Conservation (phyloP, 2,113 vertebrate species). For the Triplophysa dalaica region DNA sequence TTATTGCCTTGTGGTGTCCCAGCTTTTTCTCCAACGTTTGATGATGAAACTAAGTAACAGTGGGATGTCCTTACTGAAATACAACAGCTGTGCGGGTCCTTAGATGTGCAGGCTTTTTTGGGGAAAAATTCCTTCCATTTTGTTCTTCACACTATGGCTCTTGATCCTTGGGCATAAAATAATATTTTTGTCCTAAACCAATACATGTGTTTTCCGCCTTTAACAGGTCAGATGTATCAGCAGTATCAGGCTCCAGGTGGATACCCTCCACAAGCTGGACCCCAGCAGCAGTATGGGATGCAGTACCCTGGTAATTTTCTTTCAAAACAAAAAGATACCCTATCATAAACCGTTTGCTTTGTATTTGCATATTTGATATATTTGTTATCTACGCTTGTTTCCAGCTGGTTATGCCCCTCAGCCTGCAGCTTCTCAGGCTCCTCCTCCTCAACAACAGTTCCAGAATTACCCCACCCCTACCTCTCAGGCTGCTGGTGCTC, state of each 20-base stretch:
- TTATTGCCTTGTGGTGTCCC: slow-evolving; percentile 42
- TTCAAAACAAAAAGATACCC: background rate
- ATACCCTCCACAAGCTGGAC: slow-evolving; percentile 78
- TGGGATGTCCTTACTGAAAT: background rate
- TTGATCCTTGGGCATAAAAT: background rate
- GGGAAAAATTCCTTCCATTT: background rate
- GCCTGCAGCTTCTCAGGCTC: slow-evolving; percentile 81
- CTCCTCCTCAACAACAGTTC: slow-evolving; percentile 88
- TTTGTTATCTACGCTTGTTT: background rate
- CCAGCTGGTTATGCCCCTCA: slow-evolving; percentile 87
- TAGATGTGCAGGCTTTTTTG: background rate
- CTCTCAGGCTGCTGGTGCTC: slow-evolving; percentile 77
- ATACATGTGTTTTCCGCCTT: slow-evolving; percentile 5
- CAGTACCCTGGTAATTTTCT: slow-evolving; percentile 88
- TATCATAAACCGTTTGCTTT: no score
- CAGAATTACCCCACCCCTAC: slow-evolving; percentile 85
- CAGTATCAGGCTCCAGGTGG: slow-evolving; percentile 91
- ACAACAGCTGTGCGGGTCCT: background rate
- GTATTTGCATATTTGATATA: background rate
- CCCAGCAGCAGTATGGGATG: slow-evolving; percentile 88
- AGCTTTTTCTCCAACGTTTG: slow-evolving; percentile 6
- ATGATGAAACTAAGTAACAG: slow-evolving; percentile 2
- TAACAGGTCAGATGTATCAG: slow-evolving; percentile 91
- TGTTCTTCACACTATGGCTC: background rate
- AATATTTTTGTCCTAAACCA: background rate